Evolutionary conservation across 2,113 vertebrate genomes (phyloP).

Genomic region (Cyphomyrus plagiostoma): DNA sequence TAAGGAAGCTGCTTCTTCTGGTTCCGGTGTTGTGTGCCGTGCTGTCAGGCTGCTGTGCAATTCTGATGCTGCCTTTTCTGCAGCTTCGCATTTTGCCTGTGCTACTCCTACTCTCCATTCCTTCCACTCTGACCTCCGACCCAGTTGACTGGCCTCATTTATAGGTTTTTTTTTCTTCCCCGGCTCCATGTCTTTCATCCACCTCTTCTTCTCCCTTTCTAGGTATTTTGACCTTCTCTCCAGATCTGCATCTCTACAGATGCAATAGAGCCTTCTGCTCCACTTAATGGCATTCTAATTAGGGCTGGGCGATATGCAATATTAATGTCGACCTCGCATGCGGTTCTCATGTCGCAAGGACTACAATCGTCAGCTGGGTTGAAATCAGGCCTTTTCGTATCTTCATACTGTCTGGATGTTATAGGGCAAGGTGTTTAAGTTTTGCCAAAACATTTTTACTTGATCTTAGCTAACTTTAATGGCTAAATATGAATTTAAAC

Average conservation of each 20-base stretch:
- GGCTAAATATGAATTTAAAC: background rate
- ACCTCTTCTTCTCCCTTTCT: background rate
- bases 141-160: background rate
- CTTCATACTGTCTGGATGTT: background rate
- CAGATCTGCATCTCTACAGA: background rate
- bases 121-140: background rate
- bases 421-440: background rate
- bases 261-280: background rate
- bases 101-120: background rate
- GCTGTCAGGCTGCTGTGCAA: background rate
- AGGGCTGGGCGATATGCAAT: background rate
- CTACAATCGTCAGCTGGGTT: background rate
- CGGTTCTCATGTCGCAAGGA: background rate
- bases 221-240: background rate
- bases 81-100: background rate
- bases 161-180: background rate
- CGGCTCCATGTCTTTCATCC: background rate
- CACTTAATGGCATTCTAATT: constrained; percentile 10
- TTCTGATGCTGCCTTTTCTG: background rate
- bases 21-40: background rate
- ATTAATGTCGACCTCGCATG: background rate
- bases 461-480: background rate
- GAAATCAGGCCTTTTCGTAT: background rate
- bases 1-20: background rate
- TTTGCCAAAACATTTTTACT: background rate